Evolutionary conservation across 1,140 invertebrate genomes (phyloP).

Genomic region (Lepidurus couesii): DNA sequence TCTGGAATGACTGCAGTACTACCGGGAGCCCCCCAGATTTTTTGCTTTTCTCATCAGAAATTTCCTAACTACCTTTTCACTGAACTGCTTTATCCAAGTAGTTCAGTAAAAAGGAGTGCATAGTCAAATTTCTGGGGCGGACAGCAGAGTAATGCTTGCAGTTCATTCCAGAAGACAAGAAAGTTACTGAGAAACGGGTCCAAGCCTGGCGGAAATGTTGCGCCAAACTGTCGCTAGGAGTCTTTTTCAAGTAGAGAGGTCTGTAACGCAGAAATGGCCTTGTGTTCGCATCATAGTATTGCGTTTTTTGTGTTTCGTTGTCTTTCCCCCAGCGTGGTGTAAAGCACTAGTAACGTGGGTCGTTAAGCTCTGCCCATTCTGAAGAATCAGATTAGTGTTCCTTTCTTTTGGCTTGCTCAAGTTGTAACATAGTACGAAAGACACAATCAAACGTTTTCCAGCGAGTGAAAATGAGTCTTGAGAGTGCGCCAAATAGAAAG

Average conservation of each 20-base stretch:
- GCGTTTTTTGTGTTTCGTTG: neutral
- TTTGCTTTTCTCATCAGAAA: no score
- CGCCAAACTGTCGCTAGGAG: neutral
- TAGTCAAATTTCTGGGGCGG: no score
- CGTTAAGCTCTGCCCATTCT: conserved; percentile 26
- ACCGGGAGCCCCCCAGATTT: no score
- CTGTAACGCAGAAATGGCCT: neutral
- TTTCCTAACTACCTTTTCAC: no score
- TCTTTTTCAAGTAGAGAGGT: neutral
- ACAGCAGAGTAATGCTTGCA: no score
- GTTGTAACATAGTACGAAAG: conserved; percentile 28
- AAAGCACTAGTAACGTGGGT: conserved; percentile 25
- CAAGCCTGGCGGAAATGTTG: neutral
- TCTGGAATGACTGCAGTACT: conserved; percentile 8
- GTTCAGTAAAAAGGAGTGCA: no score
- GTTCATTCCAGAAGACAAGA: no score
- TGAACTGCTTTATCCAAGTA: no score
- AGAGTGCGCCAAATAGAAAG: conserved; percentile 34
- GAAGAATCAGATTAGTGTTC: conserved; percentile 30
- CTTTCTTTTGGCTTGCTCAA: conserved; percentile 31
- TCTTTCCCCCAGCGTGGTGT: conserved; percentile 14
- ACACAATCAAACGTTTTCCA: conserved; percentile 34
- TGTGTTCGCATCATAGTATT: neutral
- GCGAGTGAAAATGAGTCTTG: conserved; percentile 35
- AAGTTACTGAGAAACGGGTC: neutral